These are phyloP conservation scores for Chaetura pelagica DNA, from an alignment of 2,113 vertebrate species.

Conservation along the genomic window DNA sequence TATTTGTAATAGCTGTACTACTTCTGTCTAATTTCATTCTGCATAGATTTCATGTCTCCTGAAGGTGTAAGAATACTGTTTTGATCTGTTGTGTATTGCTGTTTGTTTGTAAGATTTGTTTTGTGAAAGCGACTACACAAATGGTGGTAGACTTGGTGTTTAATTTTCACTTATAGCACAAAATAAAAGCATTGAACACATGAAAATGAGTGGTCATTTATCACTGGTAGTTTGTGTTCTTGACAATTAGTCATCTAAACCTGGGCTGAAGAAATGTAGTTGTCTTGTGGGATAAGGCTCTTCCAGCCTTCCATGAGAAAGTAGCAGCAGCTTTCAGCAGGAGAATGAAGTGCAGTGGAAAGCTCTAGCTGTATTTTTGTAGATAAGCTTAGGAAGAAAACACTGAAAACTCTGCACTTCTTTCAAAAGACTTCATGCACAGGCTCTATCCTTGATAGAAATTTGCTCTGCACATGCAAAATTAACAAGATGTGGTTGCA, in stretches of 20 bases:
- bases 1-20: neutral
- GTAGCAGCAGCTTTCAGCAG: neutral
- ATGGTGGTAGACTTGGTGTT: constrained; percentile 58
- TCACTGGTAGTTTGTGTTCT: neutral
- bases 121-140: constrained; percentile 51
- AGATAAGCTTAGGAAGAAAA: neutral
- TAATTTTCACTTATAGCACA: constrained; percentile 65
- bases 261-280: neutral
- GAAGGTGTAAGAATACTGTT: neutral
- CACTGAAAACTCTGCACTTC: neutral
- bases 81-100: neutral
- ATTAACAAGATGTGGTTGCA: neutral
- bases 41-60: neutral
- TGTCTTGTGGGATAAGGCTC: neutral
- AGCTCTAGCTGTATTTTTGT: neutral
- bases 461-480: neutral
- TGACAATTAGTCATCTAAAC: neutral
- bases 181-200: constrained; percentile 80
- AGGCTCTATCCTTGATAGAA: neutral
- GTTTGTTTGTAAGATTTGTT: constrained; percentile 13
- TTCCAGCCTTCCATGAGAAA: neutral
- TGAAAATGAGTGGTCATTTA: constrained; percentile 44
- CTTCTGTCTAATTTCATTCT: neutral
- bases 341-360: neutral
- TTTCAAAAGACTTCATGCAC: too few relatives aligned